phyloP scores from a whole-genome alignment of 1,140 invertebrate genomes.

The Diachasmimorpha longicaudata region DNA sequence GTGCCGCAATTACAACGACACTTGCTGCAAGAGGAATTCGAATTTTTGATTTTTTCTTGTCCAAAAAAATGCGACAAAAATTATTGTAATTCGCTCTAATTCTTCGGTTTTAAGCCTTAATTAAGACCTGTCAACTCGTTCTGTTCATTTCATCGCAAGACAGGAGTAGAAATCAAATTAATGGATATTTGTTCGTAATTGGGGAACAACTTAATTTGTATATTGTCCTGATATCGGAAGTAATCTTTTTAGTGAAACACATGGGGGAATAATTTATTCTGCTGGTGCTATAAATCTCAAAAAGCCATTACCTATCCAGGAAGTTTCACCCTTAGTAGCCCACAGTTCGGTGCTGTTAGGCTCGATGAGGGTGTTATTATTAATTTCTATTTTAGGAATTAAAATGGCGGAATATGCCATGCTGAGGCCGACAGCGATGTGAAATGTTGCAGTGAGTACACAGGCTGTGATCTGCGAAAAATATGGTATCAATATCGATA shows the following conservation, averaged over 20 bases:
- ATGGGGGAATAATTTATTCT: too few species aligned
- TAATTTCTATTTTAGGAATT: slow-evolving; percentile 62
- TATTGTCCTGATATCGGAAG: too few species aligned
- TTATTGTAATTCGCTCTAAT: neutral
- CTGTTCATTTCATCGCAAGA: too few species aligned
- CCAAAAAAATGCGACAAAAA: too few species aligned
- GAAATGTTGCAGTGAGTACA: slow-evolving; percentile 64
- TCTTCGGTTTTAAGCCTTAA: neutral
- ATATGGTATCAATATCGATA: neutral
- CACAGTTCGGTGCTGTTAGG: slow-evolving; percentile 46
- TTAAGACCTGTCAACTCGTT: neutral
- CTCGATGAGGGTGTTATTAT: slow-evolving; percentile 10
- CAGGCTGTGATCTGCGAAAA: slow-evolving; percentile 61
- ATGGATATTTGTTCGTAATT: too few species aligned
- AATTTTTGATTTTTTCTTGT: too few species aligned
- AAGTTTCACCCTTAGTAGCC: slow-evolving; percentile 56
- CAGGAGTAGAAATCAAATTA: too few species aligned
- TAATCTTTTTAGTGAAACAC: too few species aligned
- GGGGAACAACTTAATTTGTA: too few species aligned
- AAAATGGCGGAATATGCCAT: slow-evolving; percentile 67
- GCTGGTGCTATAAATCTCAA: neutral
- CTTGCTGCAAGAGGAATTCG: slow-evolving; percentile 58
- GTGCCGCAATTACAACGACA: slow-evolving; percentile 63
- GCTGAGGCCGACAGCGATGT: slow-evolving; percentile 65
- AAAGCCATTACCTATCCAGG: slow-evolving; percentile 61